Evolutionary conservation across 2,888 invertebrate species (phyloP).

Genomic region (Stenodera caucasica): DNA sequence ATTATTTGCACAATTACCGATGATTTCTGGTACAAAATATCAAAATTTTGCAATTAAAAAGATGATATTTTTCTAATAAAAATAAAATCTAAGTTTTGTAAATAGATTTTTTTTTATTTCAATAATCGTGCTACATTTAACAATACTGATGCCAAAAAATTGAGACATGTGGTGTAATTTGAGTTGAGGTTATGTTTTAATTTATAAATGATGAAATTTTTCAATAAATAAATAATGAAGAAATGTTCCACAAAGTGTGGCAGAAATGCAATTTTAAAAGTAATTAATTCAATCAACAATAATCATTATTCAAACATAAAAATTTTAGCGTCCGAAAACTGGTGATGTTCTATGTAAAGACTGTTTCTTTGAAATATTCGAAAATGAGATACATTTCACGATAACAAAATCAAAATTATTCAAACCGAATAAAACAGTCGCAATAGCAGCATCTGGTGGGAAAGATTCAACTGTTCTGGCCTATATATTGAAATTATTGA

Average conservation of each 20-base stretch:
- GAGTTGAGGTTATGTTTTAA: constrained; percentile 14
- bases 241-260: constrained; percentile 73
- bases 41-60: too few relatives aligned
- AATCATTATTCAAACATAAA: constrained; percentile 27
- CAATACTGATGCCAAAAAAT: too few relatives aligned
- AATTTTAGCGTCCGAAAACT: constrained; percentile 81
- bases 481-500: constrained; percentile 87
- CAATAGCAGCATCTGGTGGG: constrained; percentile 91
- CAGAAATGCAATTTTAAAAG: constrained; percentile 75
- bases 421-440: constrained; percentile 80
- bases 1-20: too few relatives aligned
- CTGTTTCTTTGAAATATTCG: constrained; percentile 93
- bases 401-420: constrained; percentile 82
- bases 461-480: constrained; percentile 98
- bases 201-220: too few relatives aligned
- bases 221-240: constrained; percentile 63
- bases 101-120: too few relatives aligned
- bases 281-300: constrained; percentile 46
- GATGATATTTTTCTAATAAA: too few relatives aligned
- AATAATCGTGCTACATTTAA: too few relatives aligned
- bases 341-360: constrained; percentile 91
- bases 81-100: too few relatives aligned
- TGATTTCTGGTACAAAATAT: too few relatives aligned
- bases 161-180: too few relatives aligned
- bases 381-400: constrained; percentile 92